A percentile compares a stretch with the other conserved stretches of the same genome.
Evolutionary conservation across 2,888 invertebrate genomes (phyloP).

Genomic region (Apamea anceps): DNA sequence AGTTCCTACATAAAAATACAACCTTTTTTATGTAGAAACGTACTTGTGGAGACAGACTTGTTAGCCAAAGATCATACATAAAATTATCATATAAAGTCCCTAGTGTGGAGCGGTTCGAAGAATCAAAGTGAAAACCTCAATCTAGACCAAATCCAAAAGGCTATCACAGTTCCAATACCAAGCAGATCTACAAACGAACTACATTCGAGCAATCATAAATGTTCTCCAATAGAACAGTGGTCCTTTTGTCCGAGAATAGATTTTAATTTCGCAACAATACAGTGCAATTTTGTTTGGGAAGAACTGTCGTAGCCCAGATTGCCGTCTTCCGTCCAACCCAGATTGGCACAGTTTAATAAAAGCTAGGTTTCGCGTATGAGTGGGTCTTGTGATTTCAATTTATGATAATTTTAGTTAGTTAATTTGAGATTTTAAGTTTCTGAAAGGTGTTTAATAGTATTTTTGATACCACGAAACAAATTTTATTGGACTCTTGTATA

Average conservation of each 20-base stretch:
- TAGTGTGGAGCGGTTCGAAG: not conserved
- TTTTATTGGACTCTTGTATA: not conserved
- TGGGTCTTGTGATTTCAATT: constrained; percentile 23
- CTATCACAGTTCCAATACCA: constrained; percentile 42
- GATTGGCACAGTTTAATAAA: constrained; percentile 55
- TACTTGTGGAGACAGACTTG: not conserved
- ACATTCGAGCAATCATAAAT: constrained; percentile 57
- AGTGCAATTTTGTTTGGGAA: constrained; percentile 32
- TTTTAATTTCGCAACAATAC: constrained; percentile 28
- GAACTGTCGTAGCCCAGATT: constrained; percentile 39
- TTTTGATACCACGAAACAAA: not conserved
- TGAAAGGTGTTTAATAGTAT: not conserved
- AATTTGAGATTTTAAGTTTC: not conserved
- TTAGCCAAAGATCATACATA: not conserved
- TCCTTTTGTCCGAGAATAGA: constrained; percentile 35
- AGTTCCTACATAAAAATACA: not conserved
- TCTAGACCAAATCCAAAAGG: constrained; percentile 17
- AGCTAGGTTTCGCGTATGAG: constrained; percentile 28
- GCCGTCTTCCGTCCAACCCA: constrained; percentile 53
- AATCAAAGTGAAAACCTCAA: constrained; percentile 8
- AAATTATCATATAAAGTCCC: not conserved
- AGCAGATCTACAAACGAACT: constrained; percentile 42
- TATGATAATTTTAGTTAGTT: not conserved
- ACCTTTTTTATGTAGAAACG: not conserved
- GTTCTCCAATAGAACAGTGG: constrained; percentile 29